phyloP scores from a whole-genome alignment of 2,888 invertebrate species.

The Leptinotarsa peninsularis region DNA sequence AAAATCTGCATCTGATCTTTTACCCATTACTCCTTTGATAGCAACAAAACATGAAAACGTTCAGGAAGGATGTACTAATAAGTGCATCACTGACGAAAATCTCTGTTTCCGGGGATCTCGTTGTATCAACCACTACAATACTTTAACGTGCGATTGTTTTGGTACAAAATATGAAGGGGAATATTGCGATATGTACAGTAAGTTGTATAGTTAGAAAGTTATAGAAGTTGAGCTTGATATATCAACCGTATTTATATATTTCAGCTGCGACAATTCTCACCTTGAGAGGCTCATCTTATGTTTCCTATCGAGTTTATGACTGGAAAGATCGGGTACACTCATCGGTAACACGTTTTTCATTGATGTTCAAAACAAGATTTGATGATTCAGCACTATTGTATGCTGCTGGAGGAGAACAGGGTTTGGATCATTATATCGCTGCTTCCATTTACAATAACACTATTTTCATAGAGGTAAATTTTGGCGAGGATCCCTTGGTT shows the following conservation, averaged over 20 bases:
- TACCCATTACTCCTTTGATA: slow-evolving; percentile 84
- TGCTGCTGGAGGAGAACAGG: slow-evolving; percentile 90
- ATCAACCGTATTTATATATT: slow-evolving; percentile 30
- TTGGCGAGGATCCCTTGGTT: slow-evolving; percentile 83
- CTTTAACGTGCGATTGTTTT: slow-evolving; percentile 92
- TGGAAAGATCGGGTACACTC: slow-evolving; percentile 93
- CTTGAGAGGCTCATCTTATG: slow-evolving; percentile 89
- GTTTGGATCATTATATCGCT: slow-evolving; percentile 90
- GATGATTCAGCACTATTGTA: slow-evolving; percentile 93
- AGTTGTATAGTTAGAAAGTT: slow-evolving; percentile 57
- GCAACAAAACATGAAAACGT: slow-evolving; percentile 92
- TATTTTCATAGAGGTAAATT: slow-evolving; percentile 87
- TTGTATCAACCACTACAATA: slow-evolving; percentile 93
- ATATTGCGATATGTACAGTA: slow-evolving; percentile 91
- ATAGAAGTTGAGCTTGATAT: not conserved
- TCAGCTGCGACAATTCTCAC: slow-evolving; percentile 88
- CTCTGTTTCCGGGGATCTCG: slow-evolving; percentile 88
- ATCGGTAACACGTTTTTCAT: slow-evolving; percentile 85
- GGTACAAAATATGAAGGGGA: slow-evolving; percentile 92
- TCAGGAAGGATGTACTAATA: slow-evolving; percentile 88
- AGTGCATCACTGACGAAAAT: slow-evolving; percentile 84
- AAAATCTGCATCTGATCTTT: slow-evolving; percentile 84
- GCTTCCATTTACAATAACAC: slow-evolving; percentile 86
- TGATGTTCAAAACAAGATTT: slow-evolving; percentile 91
- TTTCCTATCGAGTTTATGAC: slow-evolving; percentile 91